Evolutionary conservation across 2,888 invertebrate genomes (phyloP), one percentile per base, ranked within the genome.

Genomic region (Drosophila ustulata): DNA sequence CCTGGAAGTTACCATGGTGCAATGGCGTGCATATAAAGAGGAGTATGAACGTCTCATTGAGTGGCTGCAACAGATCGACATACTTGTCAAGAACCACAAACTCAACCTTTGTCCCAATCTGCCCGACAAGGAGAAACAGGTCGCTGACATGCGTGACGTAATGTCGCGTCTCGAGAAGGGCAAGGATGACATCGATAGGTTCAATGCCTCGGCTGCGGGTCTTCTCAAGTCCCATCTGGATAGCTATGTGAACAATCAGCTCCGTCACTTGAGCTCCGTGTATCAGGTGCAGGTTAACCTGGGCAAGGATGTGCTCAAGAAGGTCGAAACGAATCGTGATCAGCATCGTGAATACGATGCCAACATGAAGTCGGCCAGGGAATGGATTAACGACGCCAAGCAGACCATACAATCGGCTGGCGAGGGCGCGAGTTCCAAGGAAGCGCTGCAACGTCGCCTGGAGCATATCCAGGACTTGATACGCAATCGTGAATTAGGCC

Each of bases 41-140:
- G 98, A 98, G 92, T 97, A 97, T 89, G 98, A 98, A 91, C 94
- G 97, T 68, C 93, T 98, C 13, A 97, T 97, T 55, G 98, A 98
- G 91, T 98, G 98, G 98, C 92, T 98, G 32, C 98, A 98, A 89
- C 97, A 98, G 91, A 97, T 97, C 88, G 97, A 98, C 85, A 97
- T 97, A 83, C 94, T 97, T 7, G 96, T 97, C 9, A 98, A 98
- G 91, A 97, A 97, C 63, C 97, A 98, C 85, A 98, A 98, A 92
- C 94, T 97, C 26, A 96, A 96, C 25, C 93, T 97, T 9, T 94
- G 96, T 26, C 95, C 97, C 3, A 96, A 95, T 61, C 93, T 97
- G 1, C 94, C 94, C 52, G 98, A 98, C 84, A 98, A 98, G 89
- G 95, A 95, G 73, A 96, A 96, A 71, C 97, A 97, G 93, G 97